Percentiles rank a stretch among this genome's conserved stretches.
phyloP scores from a whole-genome alignment of 2,888 invertebrate genomes.

The Caenorhabditis sulstoni region DNA sequence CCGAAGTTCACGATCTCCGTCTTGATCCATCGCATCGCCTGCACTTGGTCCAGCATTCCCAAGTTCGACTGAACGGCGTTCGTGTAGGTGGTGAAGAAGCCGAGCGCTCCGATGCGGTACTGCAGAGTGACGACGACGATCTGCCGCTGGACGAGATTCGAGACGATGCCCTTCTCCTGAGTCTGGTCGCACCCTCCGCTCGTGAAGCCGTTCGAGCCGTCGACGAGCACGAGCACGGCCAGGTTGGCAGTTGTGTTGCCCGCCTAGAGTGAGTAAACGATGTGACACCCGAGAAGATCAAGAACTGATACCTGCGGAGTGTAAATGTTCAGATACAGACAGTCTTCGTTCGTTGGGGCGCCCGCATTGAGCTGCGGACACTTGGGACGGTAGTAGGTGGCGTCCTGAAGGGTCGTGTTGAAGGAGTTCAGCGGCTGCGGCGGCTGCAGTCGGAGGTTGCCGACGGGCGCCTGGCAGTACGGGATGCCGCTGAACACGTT shows the following conservation, averaged over 20 bases:
- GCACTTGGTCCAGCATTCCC: slow-evolving; percentile 76
- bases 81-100: slow-evolving; percentile 72
- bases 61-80: slow-evolving; percentile 71
- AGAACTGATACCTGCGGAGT: slow-evolving; percentile 57
- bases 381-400: slow-evolving; percentile 69
- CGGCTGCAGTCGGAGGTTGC: slow-evolving; percentile 61
- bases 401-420: slow-evolving; percentile 63
- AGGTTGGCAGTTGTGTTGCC: slow-evolving; percentile 52
- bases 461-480: slow-evolving; percentile 70
- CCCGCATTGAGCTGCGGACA: slow-evolving; percentile 68
- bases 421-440: slow-evolving; percentile 49
- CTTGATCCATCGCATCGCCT: slow-evolving; percentile 71
- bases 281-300: neutral
- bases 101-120: slow-evolving; percentile 73
- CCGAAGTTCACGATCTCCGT: slow-evolving; percentile 76
- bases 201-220: slow-evolving; percentile 66
- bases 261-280: slow-evolving; percentile 12
- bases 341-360: slow-evolving; percentile 67
- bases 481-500: slow-evolving; percentile 73
- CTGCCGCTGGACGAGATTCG: slow-evolving; percentile 70
- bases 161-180: slow-evolving; percentile 66
- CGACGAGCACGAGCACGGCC: slow-evolving; percentile 72
- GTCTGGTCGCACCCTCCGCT: slow-evolving; percentile 65
- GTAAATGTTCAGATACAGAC: slow-evolving; percentile 73
- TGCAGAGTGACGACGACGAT: slow-evolving; percentile 74